Percentiles rank a stretch among this genome's conserved stretches.
Evolutionary conservation across 2,113 vertebrate species (phyloP).

Genomic region (Calidris pugnax): DNA sequence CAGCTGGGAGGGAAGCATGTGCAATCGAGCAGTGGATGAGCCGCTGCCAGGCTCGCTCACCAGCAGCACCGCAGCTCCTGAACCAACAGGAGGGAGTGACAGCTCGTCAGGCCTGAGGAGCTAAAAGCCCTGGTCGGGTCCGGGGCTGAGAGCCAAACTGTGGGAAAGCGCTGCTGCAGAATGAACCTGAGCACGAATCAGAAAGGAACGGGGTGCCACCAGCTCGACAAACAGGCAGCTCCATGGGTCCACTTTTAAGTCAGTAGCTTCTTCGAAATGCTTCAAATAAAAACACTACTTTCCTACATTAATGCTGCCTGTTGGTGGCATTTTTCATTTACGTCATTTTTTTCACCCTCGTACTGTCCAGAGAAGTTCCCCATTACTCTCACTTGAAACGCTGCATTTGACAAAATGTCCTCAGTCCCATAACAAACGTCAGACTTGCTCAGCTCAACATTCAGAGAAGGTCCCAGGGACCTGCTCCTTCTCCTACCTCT

Average conservation of each 20-base stretch:
- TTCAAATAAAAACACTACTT: not conserved
- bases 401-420: not conserved
- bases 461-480: not conserved
- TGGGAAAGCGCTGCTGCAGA: not conserved
- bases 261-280: not conserved
- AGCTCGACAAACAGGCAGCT: not conserved
- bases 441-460: not conserved
- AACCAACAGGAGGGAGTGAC: not conserved
- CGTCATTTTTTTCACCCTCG: accelerated
- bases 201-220: not conserved
- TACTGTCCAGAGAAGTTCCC: not conserved
- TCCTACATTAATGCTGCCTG: not conserved
- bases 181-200: not conserved
- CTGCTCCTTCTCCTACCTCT: constrained; percentile 43
- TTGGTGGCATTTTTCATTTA: not conserved
- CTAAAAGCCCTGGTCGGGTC: not conserved
- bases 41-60: not conserved
- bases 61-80: not conserved
- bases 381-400: not conserved
- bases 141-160: not conserved
- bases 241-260: not conserved
- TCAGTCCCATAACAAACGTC: not conserved
- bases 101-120: not conserved
- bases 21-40: not conserved
- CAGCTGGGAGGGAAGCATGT: accelerated